Conservation (phyloP, 2,888 invertebrate genomes). For the Anarsia innoxiella region DNA sequence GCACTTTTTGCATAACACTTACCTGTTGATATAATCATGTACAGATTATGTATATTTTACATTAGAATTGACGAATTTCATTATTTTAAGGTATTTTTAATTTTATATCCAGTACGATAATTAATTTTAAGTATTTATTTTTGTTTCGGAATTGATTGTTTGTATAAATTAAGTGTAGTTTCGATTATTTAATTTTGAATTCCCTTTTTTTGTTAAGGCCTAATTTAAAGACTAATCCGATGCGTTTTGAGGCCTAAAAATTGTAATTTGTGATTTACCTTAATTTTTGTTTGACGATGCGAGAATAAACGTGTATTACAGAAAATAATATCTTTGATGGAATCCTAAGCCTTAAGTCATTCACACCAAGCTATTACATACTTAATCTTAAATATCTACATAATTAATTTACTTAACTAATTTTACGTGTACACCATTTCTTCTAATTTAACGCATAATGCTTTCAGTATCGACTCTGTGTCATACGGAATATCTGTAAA, state of each 20-base stretch:
- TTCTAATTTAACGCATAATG: slow-evolving; percentile 40
- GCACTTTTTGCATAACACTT: slow-evolving; percentile 70
- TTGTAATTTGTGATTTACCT: slow-evolving; percentile 24
- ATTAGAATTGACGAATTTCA: slow-evolving; percentile 36
- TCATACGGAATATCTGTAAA: slow-evolving; percentile 50
- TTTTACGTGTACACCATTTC: slow-evolving; percentile 27
- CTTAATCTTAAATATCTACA: not conserved
- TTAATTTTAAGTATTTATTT: slow-evolving; percentile 18
- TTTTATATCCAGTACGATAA: slow-evolving; percentile 25
- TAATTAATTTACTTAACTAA: not conserved
- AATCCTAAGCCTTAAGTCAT: not conserved
- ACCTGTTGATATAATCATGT: slow-evolving; percentile 65
- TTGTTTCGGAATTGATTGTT: slow-evolving; percentile 31
- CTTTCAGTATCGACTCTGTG: slow-evolving; percentile 47
- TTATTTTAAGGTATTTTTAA: slow-evolving; percentile 22
- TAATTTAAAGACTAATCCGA: slow-evolving; percentile 31
- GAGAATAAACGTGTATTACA: slow-evolving; percentile 67
- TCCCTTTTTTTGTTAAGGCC: slow-evolving; percentile 26
- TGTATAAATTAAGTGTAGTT: slow-evolving; percentile 28
- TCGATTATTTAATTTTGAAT: slow-evolving; percentile 21
- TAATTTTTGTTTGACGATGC: slow-evolving; percentile 54
- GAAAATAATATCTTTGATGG: slow-evolving; percentile 17
- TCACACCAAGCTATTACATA: too few relatives aligned
- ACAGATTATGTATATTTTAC: slow-evolving; percentile 58
- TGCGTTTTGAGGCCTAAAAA: slow-evolving; percentile 37